Evolutionary conservation across 2,888 invertebrate genomes (phyloP).

Genomic region (Drosophila nr. fundita): DNA sequence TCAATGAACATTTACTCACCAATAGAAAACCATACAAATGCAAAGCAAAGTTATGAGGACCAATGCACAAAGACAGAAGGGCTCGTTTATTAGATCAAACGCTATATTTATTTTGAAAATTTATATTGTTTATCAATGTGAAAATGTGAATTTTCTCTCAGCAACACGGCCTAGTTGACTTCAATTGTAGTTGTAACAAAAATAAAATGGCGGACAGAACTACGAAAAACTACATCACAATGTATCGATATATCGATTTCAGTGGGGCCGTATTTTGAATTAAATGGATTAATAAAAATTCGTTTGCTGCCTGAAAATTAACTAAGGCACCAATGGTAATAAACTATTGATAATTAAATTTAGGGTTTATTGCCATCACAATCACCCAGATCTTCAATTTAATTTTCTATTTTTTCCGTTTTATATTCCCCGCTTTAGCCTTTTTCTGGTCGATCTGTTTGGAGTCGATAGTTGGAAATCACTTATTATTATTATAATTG

Average conservation of each 20-base stretch:
- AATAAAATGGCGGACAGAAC: conserved; percentile 51
- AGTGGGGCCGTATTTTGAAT: not conserved
- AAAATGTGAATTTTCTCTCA: conserved; percentile 60
- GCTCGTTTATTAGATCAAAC: conserved; percentile 56
- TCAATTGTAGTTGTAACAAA: conserved; percentile 57
- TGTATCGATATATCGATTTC: conserved; percentile 31
- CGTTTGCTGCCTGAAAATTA: not conserved
- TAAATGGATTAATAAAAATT: not conserved
- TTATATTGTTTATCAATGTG: conserved; percentile 59
- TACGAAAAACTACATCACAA: not conserved
- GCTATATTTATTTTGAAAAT: conserved; percentile 70
- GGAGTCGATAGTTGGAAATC: not conserved
- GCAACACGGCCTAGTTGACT: conserved; percentile 61
- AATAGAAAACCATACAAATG: conserved; percentile 74
- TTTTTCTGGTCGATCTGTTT: not conserved
- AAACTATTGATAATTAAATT: not conserved
- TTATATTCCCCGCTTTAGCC: too few species aligned
- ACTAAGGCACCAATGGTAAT: not conserved
- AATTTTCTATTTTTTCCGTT: not conserved
- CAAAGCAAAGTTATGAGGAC: conserved; percentile 72
- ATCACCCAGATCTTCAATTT: not conserved
- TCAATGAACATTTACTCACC: conserved; percentile 82
- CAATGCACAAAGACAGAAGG: conserved; percentile 77
- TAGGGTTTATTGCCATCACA: not conserved
- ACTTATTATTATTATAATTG: too few species aligned